Evolutionary conservation across 1,140 invertebrate species (phyloP).

Genomic region (Lasioglossum baleicum): DNA sequence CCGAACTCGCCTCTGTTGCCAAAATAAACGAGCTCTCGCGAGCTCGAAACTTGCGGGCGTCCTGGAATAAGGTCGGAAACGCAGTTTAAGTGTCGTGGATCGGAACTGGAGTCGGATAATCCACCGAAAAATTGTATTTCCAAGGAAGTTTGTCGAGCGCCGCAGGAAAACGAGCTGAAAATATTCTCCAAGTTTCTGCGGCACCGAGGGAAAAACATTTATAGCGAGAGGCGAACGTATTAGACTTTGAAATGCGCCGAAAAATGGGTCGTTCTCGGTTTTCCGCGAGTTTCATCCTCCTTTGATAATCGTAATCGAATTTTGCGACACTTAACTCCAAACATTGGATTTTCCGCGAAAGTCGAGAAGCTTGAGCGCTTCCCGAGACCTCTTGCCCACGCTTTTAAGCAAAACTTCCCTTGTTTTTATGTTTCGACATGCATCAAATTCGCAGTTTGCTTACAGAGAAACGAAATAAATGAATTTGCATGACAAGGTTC

Average conservation of each 20-base stretch:
- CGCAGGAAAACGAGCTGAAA: not conserved
- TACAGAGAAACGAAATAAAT: too few relatives aligned
- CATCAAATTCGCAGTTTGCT: too few relatives aligned
- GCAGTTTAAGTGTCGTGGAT: not conserved
- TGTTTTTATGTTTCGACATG: too few relatives aligned
- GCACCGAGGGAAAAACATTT: constrained; percentile 26
- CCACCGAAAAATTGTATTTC: constrained; percentile 28
- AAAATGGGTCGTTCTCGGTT: not conserved
- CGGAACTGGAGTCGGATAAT: not conserved
- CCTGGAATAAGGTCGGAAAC: not conserved
- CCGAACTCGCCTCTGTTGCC: not conserved
- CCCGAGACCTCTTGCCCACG: too few relatives aligned
- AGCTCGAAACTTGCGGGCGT: not conserved
- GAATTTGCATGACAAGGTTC: too few relatives aligned
- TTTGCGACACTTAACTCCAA: not conserved
- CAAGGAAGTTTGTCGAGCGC: constrained; percentile 12
- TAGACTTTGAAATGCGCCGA: constrained; percentile 32
- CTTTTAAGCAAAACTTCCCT: too few relatives aligned
- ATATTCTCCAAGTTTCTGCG: constrained; percentile 36
- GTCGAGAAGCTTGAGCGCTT: too few relatives aligned
- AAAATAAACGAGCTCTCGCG: not conserved
- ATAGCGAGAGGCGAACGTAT: constrained; percentile 26
- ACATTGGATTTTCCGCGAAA: too few relatives aligned
- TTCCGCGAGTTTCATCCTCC: too few relatives aligned
- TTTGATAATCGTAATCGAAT: not conserved